A percentile compares a stretch with the other conserved stretches of the same genome.
These are phyloP conservation scores for Solenopsis invicta DNA, from an alignment of 1,140 invertebrate species.

Conservation along the genomic window DNA sequence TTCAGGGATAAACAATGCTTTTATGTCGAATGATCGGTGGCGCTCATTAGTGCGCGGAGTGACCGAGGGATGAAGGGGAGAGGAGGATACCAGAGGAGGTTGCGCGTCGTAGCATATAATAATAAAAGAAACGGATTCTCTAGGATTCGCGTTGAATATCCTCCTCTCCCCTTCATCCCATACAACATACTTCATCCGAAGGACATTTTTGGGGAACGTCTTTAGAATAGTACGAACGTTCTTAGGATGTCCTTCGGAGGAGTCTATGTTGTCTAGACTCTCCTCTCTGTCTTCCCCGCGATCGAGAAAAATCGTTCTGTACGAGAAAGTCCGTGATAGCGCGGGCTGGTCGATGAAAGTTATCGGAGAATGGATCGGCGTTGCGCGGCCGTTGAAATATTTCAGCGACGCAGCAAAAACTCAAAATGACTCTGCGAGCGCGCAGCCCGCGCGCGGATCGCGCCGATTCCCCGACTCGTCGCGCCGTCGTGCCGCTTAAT, in stretches of 20 bases:
- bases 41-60: constrained; percentile 28
- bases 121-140: constrained; percentile 41
- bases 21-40: constrained; percentile 62
- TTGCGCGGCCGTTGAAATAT: constrained; percentile 66
- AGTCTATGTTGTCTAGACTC: too few species aligned
- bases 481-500: constrained; percentile 42
- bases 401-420: constrained; percentile 64
- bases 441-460: constrained; percentile 33
- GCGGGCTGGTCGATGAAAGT: constrained; percentile 72
- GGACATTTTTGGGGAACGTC: too few species aligned
- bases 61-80: background rate
- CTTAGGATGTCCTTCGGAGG: background rate
- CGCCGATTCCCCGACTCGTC: constrained; percentile 36
- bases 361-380: constrained; percentile 71
- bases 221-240: too few species aligned
- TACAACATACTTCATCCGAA: too few species aligned
- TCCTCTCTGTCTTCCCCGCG: background rate
- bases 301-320: constrained; percentile 69
- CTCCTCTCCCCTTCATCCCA: background rate
- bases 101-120: background rate
- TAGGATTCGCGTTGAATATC: constrained; percentile 6
- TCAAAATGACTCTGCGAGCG: constrained; percentile 62
- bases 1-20: constrained; percentile 68
- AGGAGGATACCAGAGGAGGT: too few species aligned
- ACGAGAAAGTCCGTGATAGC: constrained; percentile 73